Evolutionary conservation across 2,113 vertebrate genomes (phyloP).

Genomic region (Actenoides hombroni): DNA sequence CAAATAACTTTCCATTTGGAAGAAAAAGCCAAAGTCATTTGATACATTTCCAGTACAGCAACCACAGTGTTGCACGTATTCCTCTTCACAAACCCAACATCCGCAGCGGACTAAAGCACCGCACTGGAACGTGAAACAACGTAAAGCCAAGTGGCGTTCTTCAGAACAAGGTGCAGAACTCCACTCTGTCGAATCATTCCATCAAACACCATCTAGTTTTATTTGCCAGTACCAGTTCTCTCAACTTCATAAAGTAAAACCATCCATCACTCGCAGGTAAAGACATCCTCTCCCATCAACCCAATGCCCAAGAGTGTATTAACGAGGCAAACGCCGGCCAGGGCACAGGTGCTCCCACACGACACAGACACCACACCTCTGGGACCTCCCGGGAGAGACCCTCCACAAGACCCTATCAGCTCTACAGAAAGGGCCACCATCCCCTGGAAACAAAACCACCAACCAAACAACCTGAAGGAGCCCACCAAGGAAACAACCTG

Average conservation of each 20-base stretch:
- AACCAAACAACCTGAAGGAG: neutral
- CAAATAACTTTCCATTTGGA: neutral
- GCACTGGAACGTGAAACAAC: neutral
- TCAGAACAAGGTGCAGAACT: neutral
- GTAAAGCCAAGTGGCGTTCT: neutral
- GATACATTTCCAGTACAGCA: neutral
- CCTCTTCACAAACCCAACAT: neutral
- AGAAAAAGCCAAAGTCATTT: neutral
- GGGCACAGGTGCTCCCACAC: neutral
- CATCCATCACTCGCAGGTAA: neutral
- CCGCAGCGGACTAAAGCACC: neutral
- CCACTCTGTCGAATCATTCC: neutral
- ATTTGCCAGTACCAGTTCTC: neutral
- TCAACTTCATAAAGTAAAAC: neutral
- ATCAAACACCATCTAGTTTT: neutral
- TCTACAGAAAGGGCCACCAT: neutral
- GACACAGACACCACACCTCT: neutral
- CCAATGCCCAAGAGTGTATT: fast-evolving
- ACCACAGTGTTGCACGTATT: neutral
- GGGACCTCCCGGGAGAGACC: neutral
- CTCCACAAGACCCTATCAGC: neutral
- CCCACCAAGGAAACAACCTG: neutral
- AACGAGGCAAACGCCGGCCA: neutral
- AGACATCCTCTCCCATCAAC: neutral
- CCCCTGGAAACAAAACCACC: neutral